These are phyloP conservation scores for Progne subis DNA, from an alignment of 2,113 vertebrate species.

Conservation along the genomic window DNA sequence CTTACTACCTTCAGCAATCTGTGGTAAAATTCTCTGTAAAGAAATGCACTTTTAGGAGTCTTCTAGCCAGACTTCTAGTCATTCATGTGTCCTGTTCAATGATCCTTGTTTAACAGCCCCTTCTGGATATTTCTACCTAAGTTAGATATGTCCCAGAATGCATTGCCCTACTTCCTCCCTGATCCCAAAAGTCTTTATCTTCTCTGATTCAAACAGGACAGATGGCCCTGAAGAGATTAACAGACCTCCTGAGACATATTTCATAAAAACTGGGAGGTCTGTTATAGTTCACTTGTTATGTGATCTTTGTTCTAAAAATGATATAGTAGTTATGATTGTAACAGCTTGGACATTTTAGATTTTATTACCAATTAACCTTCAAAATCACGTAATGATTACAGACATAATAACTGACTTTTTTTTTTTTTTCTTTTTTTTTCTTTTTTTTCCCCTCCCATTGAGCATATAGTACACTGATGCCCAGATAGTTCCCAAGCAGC, in stretches of 20 bases:
- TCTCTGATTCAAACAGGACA: conserved; percentile 11
- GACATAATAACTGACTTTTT: background rate
- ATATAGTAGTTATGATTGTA: conserved; percentile 39
- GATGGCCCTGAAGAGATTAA: conserved; percentile 60
- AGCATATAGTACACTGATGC: background rate
- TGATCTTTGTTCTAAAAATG: conserved; percentile 63
- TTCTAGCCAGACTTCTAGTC: background rate
- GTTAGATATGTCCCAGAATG: conserved; percentile 18
- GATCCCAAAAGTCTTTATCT: conserved; percentile 17
- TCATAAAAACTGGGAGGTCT: conserved; percentile 42
- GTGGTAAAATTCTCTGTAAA: background rate
- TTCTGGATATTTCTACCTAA: background rate
- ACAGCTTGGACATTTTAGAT: conserved; percentile 63
- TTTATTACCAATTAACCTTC: conserved; percentile 67
- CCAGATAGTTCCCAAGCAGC: background rate
- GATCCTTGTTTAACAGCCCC: conserved; percentile 1
- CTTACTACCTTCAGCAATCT: background rate
- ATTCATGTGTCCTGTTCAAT: conserved; percentile 9
- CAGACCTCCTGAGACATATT: conserved; percentile 42
- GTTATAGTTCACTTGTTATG: conserved; percentile 48
- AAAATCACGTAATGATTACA: conserved; percentile 52
- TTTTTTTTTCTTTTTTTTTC: too few species aligned
- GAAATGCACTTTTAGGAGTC: background rate
- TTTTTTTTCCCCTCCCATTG: too few species aligned
- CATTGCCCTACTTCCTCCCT: background rate